A percentile compares a stretch with the other conserved stretches of the same genome.
These are phyloP conservation scores for Tetramorium bicarinatum DNA, from an alignment of 2,888 invertebrate genomes.

Conservation along the genomic window DNA sequence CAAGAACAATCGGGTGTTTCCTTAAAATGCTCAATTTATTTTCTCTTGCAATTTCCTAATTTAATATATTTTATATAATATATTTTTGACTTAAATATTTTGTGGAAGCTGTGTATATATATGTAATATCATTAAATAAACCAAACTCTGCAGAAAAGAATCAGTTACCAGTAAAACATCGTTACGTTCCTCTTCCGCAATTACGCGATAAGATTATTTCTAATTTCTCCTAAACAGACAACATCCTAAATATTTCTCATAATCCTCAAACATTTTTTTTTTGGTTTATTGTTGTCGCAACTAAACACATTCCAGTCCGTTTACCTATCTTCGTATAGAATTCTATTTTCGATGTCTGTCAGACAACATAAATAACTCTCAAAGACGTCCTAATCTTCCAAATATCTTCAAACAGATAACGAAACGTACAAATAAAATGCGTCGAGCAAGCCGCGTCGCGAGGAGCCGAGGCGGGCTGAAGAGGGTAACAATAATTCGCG, in stretches of 20 bases:
- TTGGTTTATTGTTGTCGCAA: neutral
- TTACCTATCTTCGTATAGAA: neutral
- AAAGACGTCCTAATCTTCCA: neutral
- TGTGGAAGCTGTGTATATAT: neutral
- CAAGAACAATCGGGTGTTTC: neutral
- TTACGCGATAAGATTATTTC: neutral
- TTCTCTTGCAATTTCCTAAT: neutral
- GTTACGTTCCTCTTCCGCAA: neutral
- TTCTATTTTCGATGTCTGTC: neutral
- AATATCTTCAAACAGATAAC: neutral
- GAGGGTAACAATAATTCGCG: neutral
- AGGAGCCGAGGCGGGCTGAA: no score
- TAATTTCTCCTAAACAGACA: neutral
- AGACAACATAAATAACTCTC: neutral
- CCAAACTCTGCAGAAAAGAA: neutral
- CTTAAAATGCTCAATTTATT: neutral
- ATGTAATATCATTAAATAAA: neutral
- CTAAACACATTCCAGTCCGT: neutral
- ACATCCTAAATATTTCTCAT: neutral
- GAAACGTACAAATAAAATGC: neutral
- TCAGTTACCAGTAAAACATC: slow-evolving; percentile 1
- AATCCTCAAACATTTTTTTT: neutral
- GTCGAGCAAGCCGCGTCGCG: neutral
- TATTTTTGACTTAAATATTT: neutral
- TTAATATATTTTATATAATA: neutral